Evolutionary conservation across 2,888 invertebrate species (phyloP), one percentile per base, ranked within the genome.

Genomic region (Campoletis raptor): DNA sequence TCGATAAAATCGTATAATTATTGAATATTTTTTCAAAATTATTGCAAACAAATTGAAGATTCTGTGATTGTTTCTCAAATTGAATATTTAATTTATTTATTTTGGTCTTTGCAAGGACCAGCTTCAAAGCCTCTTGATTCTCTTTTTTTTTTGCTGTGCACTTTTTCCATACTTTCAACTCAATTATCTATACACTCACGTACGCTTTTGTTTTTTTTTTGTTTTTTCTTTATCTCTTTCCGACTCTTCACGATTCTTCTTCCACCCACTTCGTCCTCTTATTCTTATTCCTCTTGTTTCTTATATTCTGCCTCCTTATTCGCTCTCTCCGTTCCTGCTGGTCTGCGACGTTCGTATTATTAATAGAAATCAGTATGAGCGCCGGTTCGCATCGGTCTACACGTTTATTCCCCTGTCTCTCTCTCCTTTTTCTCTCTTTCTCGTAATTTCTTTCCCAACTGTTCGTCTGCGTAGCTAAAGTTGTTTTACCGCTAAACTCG

Each of bases 291-390:
- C 85, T 88, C 64, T 85, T 83, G 87, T 89, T 87, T 88, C 90
- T 88, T 86, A 83, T 54, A 85, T 85, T 83, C 81, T 85, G 88
- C 89, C 89, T 88, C 74, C 81, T 82, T 73, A 76, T 52, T 78
- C 67, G 64, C 74, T 85, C 88, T 80, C 88, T 88, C 84, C 85
- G 85, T 89, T 90, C 88, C 89, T 79, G 86, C 89, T 76, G 86
- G 90, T 86, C 86, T 85, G 86, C 90, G 88, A 90, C 90, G 89
- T 90, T 90, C 79, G 91, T 90, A 92, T 93, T 94, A 94, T 94
- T 94, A 92, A 93, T 94, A 94, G 93, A 93, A 93, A 93, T 93
- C 92, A 93, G 91, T 93, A 91, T 91, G 90, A 91, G 91, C 92
- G 90, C 91, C 92, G 92, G 92, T 92, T 91, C 90, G 91, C 90